Percentiles rank a stretch among this genome's conserved stretches.
These are phyloP conservation scores for Pseudobourletiella spinata DNA, from an alignment of 1,140 invertebrate genomes.

Conservation along the genomic window DNA sequence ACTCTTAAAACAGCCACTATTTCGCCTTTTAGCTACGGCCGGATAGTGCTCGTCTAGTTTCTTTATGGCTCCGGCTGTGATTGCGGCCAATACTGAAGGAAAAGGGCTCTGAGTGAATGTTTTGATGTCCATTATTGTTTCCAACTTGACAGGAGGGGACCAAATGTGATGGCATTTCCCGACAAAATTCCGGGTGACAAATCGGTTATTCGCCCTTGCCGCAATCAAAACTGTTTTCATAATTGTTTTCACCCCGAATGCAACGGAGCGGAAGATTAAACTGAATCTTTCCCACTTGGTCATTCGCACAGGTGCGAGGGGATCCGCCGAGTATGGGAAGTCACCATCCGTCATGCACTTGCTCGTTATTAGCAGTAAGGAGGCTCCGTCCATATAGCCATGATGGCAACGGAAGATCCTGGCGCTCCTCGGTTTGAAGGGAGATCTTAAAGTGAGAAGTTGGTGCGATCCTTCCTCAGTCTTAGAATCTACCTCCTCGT, in stretches of 20 bases:
- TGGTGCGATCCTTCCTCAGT: background rate
- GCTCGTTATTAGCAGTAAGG: conserved; percentile 15
- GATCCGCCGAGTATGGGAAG: conserved; percentile 21
- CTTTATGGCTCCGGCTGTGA: conserved; percentile 12
- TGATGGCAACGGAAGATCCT: conserved; percentile 27
- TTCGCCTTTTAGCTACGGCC: background rate
- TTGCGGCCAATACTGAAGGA: conserved; percentile 17
- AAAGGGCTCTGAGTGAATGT: conserved; percentile 4
- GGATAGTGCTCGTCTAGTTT: conserved; percentile 23
- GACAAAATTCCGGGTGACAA: conserved; percentile 16
- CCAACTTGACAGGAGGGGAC: conserved; percentile 19
- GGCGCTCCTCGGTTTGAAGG: background rate
- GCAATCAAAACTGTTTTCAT: conserved; percentile 21
- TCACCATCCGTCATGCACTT: conserved; percentile 17
- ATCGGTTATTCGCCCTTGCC: conserved; percentile 16
- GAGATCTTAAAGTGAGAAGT: background rate
- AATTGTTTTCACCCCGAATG: conserved; percentile 17
- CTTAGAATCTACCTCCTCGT: background rate
- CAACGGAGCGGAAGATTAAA: conserved; percentile 13
- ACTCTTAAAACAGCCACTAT: background rate
- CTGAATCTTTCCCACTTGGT: conserved; percentile 8
- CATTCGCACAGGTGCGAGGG: conserved; percentile 1
- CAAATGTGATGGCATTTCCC: conserved; percentile 21
- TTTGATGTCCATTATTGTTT: conserved; percentile 16
- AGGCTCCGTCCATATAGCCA: conserved; percentile 24